Conservation (phyloP, 2,888 invertebrate species). For the Melieria crassipennis region DNA sequence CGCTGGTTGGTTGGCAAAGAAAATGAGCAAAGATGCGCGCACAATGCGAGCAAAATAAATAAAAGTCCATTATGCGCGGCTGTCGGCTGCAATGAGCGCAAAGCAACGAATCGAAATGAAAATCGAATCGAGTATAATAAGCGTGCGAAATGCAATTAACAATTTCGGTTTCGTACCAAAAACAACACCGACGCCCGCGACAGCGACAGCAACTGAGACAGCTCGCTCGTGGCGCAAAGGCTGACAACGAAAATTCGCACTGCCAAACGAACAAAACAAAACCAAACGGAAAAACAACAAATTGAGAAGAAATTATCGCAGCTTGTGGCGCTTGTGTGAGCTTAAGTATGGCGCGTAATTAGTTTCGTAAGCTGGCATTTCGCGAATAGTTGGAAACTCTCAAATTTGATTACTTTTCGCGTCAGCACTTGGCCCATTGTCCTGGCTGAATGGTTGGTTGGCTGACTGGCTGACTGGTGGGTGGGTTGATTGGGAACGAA, state of each 20-base stretch:
- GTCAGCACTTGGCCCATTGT: too few species aligned
- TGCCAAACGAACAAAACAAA: slow-evolving; percentile 16
- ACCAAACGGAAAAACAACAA: neutral
- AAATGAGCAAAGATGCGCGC: neutral
- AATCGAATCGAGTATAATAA: slow-evolving; percentile 32
- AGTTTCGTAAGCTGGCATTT: too few species aligned
- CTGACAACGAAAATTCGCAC: neutral
- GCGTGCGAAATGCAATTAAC: slow-evolving; percentile 38
- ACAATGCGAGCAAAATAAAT: slow-evolving; percentile 15
- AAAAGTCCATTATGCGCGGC: slow-evolving; percentile 18
- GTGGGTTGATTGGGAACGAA: too few species aligned
- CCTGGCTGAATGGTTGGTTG: too few species aligned
- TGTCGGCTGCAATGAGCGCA: slow-evolving; percentile 9
- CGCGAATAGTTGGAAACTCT: too few species aligned
- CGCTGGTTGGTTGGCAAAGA: neutral
- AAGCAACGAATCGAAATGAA: neutral
- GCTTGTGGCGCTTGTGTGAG: too few species aligned
- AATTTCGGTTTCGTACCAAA: slow-evolving; percentile 12
- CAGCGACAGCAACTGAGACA: neutral
- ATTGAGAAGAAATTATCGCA: too few species aligned
- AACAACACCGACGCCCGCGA: too few species aligned
- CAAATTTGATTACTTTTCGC: too few species aligned
- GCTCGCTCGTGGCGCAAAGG: too few species aligned
- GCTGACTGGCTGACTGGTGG: too few species aligned
- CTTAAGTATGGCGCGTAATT: too few species aligned